Evolutionary conservation across 2,797 vertebrate species (phyloP), one percentile per base, ranked within the genome.

Genomic region (Epinephelus malabaricus): DNA sequence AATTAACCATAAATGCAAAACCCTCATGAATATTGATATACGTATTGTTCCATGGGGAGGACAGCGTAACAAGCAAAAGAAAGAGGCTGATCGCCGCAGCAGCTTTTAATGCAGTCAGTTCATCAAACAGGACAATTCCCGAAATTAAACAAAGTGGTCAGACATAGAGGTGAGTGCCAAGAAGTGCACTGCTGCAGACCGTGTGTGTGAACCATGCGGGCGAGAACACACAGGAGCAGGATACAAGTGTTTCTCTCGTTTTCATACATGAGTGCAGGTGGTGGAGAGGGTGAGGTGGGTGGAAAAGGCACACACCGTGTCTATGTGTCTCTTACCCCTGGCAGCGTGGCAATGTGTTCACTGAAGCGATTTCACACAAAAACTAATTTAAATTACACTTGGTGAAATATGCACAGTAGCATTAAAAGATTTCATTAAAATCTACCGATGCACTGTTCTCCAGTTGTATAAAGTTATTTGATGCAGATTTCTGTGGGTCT

Each of bases 131-230:
- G 53, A 58, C 23, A 21, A 17, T 34, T 27, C 17, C 40, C 27
- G 47, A 21, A 45, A 60, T 60, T 34, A 68, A 68, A 45, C 55
- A 46, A 61, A 61, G 47, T 23, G 63, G n/a, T n/a, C 61, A 40
- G 4, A 51, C 34, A 30, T 50, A 56, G 34, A 45, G 47, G 9
- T 15, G 47, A 47, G 30, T 53, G 54, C 63, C 63, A 30, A 50
- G 63, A 25, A 5, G 12, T 3, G 5, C 34, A 25, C 10, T 25
- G n/a, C 62, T 51, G 43, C 50, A 47, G 40, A 21, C 15, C 1
- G 0, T 63, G 4, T 40, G 46, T 1, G 7, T 23, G 51, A 65
- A 23, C 43, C 6, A 15, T 14, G 30, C 25, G 15, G 56, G 38
- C 19, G 38, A 19, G 6, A 43, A 12, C 53, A 27, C 51, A 23